Conservation (phyloP, 2,113 vertebrate genomes). For the Aramus guarauna region DNA sequence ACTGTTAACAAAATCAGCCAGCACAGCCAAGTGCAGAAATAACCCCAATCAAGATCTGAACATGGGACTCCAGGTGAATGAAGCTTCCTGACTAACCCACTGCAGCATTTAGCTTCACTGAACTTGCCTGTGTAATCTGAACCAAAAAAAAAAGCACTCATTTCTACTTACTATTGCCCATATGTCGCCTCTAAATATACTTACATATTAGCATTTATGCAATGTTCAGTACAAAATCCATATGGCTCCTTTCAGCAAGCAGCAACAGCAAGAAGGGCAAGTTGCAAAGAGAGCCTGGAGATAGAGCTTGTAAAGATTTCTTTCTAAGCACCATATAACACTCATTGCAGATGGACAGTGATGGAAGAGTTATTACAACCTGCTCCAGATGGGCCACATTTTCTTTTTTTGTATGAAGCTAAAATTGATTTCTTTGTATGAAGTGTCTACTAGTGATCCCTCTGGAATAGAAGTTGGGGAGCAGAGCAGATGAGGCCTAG, state of each 20-base stretch:
- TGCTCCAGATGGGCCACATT: background rate
- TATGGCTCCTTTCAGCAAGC: slow-evolving; percentile 33
- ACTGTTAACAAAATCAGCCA: background rate
- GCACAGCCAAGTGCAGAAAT: background rate
- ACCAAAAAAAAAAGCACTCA: background rate
- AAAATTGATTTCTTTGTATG: background rate
- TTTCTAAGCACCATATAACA: background rate
- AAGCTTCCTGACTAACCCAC: background rate
- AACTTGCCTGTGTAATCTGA: background rate
- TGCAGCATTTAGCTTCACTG: background rate
- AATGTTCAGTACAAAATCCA: slow-evolving; percentile 9
- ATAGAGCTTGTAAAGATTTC: background rate
- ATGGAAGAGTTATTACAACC: background rate
- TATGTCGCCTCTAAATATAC: slow-evolving; percentile 27
- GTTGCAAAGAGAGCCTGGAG: background rate
- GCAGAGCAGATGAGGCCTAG: background rate
- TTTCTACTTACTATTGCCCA: slow-evolving; percentile 17
- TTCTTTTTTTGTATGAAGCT: background rate
- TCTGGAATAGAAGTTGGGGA: background rate
- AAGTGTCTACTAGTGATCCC: background rate
- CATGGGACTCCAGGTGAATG: background rate
- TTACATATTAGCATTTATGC: slow-evolving; percentile 4
- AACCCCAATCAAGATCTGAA: background rate
- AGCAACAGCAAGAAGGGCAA: background rate
- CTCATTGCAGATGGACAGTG: background rate